Evolutionary conservation across 1,140 invertebrate genomes (phyloP).

Genomic region (Calephelis virginiensis): DNA sequence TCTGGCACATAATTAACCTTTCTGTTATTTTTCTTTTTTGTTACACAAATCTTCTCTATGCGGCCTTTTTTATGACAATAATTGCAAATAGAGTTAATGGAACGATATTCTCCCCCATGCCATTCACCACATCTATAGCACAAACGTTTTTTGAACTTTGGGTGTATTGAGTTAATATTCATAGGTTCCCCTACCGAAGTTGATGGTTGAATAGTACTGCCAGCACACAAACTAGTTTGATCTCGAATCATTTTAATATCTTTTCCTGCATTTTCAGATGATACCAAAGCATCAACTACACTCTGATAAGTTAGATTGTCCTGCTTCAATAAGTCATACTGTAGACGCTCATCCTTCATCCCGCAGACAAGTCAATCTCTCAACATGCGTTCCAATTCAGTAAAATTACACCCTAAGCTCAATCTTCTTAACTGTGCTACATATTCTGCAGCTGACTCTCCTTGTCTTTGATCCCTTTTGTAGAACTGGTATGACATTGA

Average conservation of each 20-base stretch:
- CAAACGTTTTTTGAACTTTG: not conserved
- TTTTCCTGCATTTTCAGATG: conserved; percentile 13
- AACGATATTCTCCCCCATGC: conserved; percentile 18
- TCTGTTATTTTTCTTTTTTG: conserved; percentile 20
- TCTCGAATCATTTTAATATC: conserved; percentile 6
- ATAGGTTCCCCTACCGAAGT: not conserved
- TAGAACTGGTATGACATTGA: conserved; percentile 31
- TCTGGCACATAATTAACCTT: conserved; percentile 11
- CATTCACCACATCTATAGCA: conserved; percentile 29
- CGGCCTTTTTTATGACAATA: conserved; percentile 32
- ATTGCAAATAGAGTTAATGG: conserved; percentile 24
- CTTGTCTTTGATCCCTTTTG: conserved; percentile 25
- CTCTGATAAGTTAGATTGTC: conserved; percentile 25
- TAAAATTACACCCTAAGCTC: conserved; percentile 27
- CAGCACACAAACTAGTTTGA: not conserved
- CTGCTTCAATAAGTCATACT: conserved; percentile 26
- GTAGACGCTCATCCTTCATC: conserved; percentile 23
- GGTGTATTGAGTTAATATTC: conserved; percentile 5
- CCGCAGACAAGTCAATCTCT: conserved; percentile 30
- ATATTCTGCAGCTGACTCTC: conserved; percentile 22
- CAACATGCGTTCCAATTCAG: conserved; percentile 28
- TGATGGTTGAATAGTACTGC: too few species aligned
- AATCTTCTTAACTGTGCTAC: conserved; percentile 29
- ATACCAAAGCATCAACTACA: conserved; percentile 23
- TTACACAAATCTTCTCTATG: conserved; percentile 26